Conservation (phyloP, 2,113 vertebrate genomes). For the Dasyornis broadbenti region DNA sequence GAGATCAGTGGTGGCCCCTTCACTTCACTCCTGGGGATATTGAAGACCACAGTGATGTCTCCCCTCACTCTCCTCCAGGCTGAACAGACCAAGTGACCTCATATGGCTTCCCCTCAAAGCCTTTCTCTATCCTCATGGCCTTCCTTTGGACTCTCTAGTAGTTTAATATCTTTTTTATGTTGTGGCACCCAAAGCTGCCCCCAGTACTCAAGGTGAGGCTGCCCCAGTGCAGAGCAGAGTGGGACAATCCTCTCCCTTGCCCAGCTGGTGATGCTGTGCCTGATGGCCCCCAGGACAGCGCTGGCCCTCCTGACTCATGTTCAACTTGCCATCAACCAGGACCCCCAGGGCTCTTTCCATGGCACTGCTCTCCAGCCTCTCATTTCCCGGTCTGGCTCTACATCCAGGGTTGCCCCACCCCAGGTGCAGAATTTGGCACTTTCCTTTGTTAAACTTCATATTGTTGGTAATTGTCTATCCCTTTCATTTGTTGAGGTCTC, state of each 20-base stretch:
- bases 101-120: rapidly evolving
- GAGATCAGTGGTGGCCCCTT: background rate
- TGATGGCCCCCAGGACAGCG: background rate
- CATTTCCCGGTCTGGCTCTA: background rate
- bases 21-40: background rate
- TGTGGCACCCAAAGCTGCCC: background rate
- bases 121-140: too few species aligned
- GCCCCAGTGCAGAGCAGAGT: background rate
- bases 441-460: rapidly evolving
- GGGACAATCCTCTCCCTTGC: background rate
- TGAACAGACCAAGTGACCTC: background rate
- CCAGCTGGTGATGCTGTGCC: background rate
- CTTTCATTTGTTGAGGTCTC: background rate
- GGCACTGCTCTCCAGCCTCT: background rate
- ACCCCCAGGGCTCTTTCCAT: background rate
- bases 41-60: too few species aligned
- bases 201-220: background rate
- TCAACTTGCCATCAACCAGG: background rate
- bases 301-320: background rate
- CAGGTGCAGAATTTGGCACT: background rate
- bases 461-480: background rate
- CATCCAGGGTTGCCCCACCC: background rate
- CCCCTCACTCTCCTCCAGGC: background rate
- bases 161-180: background rate
- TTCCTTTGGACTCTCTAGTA: background rate